phyloP scores from a whole-genome alignment of 2,797 vertebrate species.

The Myotis vivesi region DNA sequence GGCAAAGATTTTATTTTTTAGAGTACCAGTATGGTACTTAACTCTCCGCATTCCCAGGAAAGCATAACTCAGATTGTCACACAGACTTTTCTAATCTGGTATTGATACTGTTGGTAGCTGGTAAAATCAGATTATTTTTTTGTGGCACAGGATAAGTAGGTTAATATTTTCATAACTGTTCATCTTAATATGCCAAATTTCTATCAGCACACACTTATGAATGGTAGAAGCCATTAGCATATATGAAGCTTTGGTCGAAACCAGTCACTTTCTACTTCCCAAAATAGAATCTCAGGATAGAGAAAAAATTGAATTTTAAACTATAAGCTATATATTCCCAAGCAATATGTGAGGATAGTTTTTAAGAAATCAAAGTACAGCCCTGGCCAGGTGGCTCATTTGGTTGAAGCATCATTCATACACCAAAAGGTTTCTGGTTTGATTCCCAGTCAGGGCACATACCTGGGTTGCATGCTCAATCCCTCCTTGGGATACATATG shows the following conservation, averaged over 20 bases:
- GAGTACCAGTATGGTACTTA: background rate
- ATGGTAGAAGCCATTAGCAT: background rate
- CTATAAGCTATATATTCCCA: background rate
- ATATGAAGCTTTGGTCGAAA: background rate
- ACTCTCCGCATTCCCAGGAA: background rate
- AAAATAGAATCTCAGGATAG: background rate
- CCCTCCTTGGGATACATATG: background rate
- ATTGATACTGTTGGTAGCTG: background rate
- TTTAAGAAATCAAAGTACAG: background rate
- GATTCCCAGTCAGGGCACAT: background rate
- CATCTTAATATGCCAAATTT: background rate
- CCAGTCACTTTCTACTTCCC: background rate
- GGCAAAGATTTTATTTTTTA: background rate
- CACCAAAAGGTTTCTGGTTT: background rate
- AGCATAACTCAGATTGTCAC: background rate
- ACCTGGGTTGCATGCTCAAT: background rate
- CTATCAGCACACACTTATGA: background rate
- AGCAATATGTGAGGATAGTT: background rate
- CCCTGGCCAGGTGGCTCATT: background rate
- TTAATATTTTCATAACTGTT: constrained; percentile 9
- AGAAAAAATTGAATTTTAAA: background rate
- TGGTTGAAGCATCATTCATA: background rate
- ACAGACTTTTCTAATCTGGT: background rate
- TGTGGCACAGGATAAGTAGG: background rate
- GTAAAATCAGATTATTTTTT: constrained; percentile 38